phyloP scores from a whole-genome alignment of 2,113 vertebrate genomes.

The Psittacula cyanocephala region DNA sequence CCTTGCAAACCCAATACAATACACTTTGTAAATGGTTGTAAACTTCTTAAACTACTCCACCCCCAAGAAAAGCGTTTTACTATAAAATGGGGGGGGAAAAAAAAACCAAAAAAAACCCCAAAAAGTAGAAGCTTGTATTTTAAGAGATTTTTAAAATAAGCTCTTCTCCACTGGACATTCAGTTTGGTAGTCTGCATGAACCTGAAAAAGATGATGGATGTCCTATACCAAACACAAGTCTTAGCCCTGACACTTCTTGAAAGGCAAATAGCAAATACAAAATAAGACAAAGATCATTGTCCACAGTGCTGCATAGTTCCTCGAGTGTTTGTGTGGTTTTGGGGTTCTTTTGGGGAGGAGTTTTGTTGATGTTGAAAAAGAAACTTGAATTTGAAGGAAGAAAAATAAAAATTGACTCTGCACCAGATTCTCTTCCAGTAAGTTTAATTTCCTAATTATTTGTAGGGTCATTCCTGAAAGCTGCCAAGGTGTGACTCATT shows the following conservation, averaged over 20 bases:
- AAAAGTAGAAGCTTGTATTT: background rate
- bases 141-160: background rate
- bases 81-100: background rate
- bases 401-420: background rate
- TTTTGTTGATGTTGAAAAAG: background rate
- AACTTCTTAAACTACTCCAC: background rate
- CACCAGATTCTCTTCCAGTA: constrained; percentile 39
- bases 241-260: background rate
- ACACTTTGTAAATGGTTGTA: background rate
- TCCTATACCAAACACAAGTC: background rate
- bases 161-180: background rate
- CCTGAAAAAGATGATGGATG: background rate
- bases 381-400: background rate
- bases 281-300: background rate
- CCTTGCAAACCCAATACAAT: background rate
- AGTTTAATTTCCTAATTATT: constrained; percentile 63
- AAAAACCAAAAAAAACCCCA: background rate
- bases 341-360: rapidly evolving
- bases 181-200: background rate
- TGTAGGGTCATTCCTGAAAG: background rate
- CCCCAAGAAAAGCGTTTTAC: rapidly evolving
- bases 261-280: background rate
- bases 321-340: background rate
- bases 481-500: constrained; percentile 63
- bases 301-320: background rate